A percentile compares a stretch with the other conserved stretches of the same genome.
These are phyloP conservation scores for Thalassoma bifasciatum DNA, from an alignment of 2,113 vertebrate genomes.

Conservation along the genomic window DNA sequence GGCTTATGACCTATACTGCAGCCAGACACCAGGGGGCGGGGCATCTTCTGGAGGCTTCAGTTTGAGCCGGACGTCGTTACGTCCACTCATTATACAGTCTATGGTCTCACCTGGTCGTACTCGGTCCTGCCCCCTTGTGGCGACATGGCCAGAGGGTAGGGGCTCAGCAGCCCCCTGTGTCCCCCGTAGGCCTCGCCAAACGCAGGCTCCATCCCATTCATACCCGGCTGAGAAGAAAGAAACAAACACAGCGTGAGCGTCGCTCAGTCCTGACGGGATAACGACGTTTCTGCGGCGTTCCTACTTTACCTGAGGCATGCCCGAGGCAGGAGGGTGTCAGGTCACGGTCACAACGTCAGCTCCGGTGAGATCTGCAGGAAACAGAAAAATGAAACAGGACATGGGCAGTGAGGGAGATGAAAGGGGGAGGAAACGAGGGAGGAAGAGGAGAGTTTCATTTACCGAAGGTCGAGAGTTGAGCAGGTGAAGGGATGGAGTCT, in stretches of 20 bases:
- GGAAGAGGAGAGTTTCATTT: neutral
- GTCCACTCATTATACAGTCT: too few relatives aligned
- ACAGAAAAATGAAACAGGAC: constrained; percentile 3
- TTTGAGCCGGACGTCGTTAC: too few relatives aligned
- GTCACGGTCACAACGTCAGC: constrained; percentile 52
- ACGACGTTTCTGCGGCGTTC: neutral
- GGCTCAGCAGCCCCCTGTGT: constrained; percentile 73
- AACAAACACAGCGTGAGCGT: neutral
- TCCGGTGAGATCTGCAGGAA: constrained; percentile 45
- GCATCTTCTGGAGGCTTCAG: too few relatives aligned
- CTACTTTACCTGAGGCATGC: constrained; percentile 80
- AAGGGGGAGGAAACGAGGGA: neutral
- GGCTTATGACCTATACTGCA: too few relatives aligned
- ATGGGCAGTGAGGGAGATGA: neutral
- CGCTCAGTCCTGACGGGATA: neutral
- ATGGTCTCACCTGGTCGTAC: constrained; percentile 80
- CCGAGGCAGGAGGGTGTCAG: constrained; percentile 69
- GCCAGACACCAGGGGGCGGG: too few relatives aligned
- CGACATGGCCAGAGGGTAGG: constrained; percentile 79
- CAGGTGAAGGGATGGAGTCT: constrained; percentile 41
- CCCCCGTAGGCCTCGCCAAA: constrained; percentile 83
- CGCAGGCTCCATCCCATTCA: constrained; percentile 84
- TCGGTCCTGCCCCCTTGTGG: constrained; percentile 79
- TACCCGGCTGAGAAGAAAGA: constrained; percentile 74
- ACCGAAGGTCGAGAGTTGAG: constrained; percentile 53